phyloP scores from a whole-genome alignment of 2,797 vertebrate genomes.

The Salmo trutta region DNA sequence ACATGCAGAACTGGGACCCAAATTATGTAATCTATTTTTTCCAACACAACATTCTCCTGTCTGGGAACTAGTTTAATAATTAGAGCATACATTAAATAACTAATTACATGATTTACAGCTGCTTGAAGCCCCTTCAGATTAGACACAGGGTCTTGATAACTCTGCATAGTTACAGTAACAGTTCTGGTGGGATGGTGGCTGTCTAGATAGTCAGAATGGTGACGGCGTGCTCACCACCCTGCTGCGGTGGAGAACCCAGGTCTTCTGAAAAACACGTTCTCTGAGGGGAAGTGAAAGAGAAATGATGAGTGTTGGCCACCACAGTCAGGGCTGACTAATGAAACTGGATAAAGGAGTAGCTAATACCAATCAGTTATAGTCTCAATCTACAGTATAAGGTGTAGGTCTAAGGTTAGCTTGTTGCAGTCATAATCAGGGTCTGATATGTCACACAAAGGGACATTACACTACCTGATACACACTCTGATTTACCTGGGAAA shows the following conservation, averaged over 20 bases:
- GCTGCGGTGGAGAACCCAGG: background rate
- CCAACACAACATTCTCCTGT: background rate
- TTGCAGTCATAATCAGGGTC: background rate
- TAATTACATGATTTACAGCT: background rate
- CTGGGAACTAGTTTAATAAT: too few species aligned
- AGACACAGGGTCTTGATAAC: background rate
- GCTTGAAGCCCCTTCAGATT: background rate
- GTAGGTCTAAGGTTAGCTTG: background rate
- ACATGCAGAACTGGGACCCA: background rate
- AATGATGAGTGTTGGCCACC: background rate
- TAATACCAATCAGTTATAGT: background rate
- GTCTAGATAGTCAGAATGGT: background rate
- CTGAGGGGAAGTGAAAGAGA: constrained; percentile 9
- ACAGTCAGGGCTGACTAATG: background rate
- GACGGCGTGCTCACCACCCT: background rate
- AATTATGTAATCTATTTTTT: background rate
- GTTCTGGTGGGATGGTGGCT: background rate
- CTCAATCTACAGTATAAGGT: background rate
- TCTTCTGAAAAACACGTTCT: constrained; percentile 17
- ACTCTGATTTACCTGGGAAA: constrained; percentile 17
- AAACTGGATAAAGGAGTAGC: background rate
- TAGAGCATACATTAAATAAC: too few species aligned
- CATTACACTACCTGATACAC: background rate
- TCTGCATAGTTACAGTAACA: background rate
- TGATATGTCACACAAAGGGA: background rate